phyloP scores from a whole-genome alignment of 2,888 invertebrate genomes.

The Sinotaia quadrata region DNA sequence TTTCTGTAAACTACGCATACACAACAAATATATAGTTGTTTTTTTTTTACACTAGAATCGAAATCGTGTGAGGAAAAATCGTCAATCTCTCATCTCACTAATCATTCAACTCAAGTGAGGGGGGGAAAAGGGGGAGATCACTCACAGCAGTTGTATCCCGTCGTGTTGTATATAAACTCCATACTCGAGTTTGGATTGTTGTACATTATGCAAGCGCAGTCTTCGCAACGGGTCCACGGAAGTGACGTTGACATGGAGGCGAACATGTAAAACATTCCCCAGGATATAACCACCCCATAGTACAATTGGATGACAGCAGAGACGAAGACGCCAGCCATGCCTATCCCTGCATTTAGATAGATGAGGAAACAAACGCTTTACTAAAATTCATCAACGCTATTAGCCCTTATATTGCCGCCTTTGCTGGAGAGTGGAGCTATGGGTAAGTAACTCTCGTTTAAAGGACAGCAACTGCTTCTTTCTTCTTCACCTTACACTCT shows the following conservation, averaged over 20 bases:
- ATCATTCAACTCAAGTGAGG: not conserved
- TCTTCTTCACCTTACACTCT: too few relatives aligned
- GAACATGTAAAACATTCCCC: constrained; percentile 42
- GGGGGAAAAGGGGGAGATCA: not conserved
- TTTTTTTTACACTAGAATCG: too few relatives aligned
- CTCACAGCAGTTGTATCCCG: constrained; percentile 30
- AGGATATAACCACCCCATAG: constrained; percentile 45
- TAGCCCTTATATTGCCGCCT: too few relatives aligned
- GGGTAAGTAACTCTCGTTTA: too few relatives aligned
- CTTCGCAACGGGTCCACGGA: constrained; percentile 44
- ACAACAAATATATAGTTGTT: too few relatives aligned
- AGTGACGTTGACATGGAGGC: constrained; percentile 40
- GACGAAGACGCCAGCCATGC: constrained; percentile 35
- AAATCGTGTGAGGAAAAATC: too few relatives aligned
- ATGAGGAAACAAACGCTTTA: too few relatives aligned
- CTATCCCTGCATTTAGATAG: constrained; percentile 43
- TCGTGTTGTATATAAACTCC: not conserved
- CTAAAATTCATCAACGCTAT: too few relatives aligned
- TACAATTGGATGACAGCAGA: constrained; percentile 41
- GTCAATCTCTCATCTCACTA: not conserved
- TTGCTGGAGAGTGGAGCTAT: too few relatives aligned
- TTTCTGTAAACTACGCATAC: too few relatives aligned
- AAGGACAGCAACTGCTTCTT: too few relatives aligned
- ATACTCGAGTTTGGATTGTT: constrained; percentile 7
- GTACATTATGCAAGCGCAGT: constrained; percentile 28